Evolutionary conservation across 2,888 invertebrate species (phyloP).

Genomic region (Leptopterna dolabrata): DNA sequence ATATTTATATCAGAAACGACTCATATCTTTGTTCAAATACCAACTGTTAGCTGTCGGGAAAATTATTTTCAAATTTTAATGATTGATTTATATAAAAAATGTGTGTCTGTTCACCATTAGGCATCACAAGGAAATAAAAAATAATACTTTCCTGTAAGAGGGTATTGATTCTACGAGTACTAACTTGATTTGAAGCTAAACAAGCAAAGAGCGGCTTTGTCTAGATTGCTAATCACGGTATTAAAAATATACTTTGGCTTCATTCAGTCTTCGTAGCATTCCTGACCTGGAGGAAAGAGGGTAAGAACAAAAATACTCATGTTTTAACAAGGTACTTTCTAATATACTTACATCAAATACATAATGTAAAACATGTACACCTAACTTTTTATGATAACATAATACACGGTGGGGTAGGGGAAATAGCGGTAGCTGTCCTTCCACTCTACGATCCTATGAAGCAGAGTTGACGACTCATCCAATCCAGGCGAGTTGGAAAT

Average conservation of each 20-base stretch:
- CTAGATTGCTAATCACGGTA: too few relatives aligned
- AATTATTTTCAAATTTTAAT: too few relatives aligned
- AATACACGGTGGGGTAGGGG: background rate
- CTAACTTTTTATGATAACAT: background rate
- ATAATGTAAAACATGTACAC: constrained; percentile 39
- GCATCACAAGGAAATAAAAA: too few relatives aligned
- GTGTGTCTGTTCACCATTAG: too few relatives aligned
- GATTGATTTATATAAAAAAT: too few relatives aligned
- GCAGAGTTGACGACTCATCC: background rate
- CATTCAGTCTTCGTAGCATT: background rate
- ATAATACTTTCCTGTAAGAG: too few relatives aligned
- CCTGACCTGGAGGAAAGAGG: constrained; percentile 35
- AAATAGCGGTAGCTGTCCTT: background rate
- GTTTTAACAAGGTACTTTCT: constrained; percentile 30
- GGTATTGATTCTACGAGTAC: too few relatives aligned
- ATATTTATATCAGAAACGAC: too few relatives aligned
- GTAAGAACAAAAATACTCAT: constrained; percentile 41
- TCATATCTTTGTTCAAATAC: too few relatives aligned
- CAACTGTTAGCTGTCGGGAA: too few relatives aligned
- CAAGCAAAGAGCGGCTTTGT: too few relatives aligned
- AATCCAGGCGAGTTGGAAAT: background rate
- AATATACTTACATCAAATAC: constrained; percentile 44
- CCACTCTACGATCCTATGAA: constrained; percentile 7
- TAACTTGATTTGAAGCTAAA: too few relatives aligned
- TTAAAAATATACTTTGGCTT: background rate